Evolutionary conservation across 2,888 invertebrate genomes (phyloP).

Genomic region (Onchidella celtica): DNA sequence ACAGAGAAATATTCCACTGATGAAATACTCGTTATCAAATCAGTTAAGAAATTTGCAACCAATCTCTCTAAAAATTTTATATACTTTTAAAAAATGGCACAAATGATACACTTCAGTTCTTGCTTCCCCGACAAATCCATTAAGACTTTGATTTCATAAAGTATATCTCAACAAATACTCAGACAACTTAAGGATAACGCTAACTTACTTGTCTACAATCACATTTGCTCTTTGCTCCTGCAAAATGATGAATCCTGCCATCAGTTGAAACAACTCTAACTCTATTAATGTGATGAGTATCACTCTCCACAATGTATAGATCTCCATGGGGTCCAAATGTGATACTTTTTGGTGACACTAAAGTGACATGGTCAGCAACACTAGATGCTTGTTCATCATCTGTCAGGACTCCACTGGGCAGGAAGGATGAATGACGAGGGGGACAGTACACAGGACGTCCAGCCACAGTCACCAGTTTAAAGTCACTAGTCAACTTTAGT

Average conservation of each 20-base stretch:
- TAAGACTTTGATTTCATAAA: no score
- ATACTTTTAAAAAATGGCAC: no score
- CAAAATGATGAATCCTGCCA: conserved; percentile 95
- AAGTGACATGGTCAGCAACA: conserved; percentile 90
- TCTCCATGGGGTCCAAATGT: conserved; percentile 95
- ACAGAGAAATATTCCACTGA: no score
- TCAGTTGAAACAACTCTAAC: conserved; percentile 92
- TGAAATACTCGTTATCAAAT: no score
- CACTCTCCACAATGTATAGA: conserved; percentile 95
- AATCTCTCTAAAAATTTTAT: no score
- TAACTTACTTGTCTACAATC: conserved; percentile 73
- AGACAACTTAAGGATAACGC: no score
- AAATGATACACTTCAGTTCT: no score
- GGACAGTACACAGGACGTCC: conserved; percentile 97
- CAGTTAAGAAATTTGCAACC: no score
- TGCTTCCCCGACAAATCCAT: no score
- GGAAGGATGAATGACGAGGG: conserved; percentile 84
- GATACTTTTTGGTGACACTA: conserved; percentile 93
- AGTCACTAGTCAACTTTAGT: conserved; percentile 93
- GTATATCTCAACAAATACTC: no score
- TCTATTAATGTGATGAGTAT: conserved; percentile 93
- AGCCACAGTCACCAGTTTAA: conserved; percentile 91
- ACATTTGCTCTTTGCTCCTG: conserved; percentile 88
- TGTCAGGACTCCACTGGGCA: conserved; percentile 69
- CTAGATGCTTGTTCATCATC: conserved; percentile 74